Conservation (phyloP, 2,797 vertebrate species). For the Oreortyx pictus region DNA sequence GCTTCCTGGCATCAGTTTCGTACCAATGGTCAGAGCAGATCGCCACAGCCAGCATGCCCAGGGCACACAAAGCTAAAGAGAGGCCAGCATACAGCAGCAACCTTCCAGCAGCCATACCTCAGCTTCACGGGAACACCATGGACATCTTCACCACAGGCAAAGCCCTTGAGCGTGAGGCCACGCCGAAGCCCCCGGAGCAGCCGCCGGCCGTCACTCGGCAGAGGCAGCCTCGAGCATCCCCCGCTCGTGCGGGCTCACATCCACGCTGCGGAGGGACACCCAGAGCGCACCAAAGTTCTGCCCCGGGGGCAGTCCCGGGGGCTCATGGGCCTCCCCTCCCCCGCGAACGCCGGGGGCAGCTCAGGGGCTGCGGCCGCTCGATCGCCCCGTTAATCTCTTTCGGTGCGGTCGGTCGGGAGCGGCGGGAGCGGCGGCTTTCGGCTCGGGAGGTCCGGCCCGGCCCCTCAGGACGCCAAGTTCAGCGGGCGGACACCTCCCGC, state of each 20-base stretch:
- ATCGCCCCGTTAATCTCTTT: constrained; percentile 24
- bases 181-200: background rate
- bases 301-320: constrained; percentile 33
- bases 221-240: constrained; percentile 34
- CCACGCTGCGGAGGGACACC: constrained; percentile 3
- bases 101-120: constrained; percentile 98
- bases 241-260: constrained; percentile 46
- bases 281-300: constrained; percentile 71
- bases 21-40: constrained; percentile 99
- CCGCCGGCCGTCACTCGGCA: constrained; percentile 42
- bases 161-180: constrained; percentile 52
- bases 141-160: constrained; percentile 79
- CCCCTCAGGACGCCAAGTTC: constrained; percentile 34
- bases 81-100: constrained; percentile 97
- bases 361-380: background rate
- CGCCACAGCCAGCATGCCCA: constrained; percentile 98
- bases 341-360: background rate
- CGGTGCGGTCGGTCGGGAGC: background rate
- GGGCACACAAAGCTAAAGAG: constrained; percentile 94
- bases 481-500: background rate
- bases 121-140: constrained; percentile 84
- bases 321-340: constrained; percentile 63
- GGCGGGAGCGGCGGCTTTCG: background rate
- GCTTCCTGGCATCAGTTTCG: constrained; percentile 96
- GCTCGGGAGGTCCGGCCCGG: background rate